Percentiles rank a stretch among this genome's conserved stretches.
phyloP scores from a whole-genome alignment of 2,888 invertebrate genomes.

The Aphrophora alni region DNA sequence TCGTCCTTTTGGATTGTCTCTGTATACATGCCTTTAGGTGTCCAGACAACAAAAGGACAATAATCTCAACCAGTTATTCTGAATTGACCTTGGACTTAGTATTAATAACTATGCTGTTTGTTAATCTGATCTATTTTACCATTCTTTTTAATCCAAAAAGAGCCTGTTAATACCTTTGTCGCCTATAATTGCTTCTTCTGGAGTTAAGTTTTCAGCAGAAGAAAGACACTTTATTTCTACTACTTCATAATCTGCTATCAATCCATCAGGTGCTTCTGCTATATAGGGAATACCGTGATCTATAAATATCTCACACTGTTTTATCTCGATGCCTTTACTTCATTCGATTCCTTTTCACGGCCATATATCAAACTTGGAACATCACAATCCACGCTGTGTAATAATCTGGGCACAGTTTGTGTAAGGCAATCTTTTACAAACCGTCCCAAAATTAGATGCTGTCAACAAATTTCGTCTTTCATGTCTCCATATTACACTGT shows the following conservation, averaged over 20 bases:
- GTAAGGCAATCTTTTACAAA: neutral
- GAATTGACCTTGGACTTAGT: slow-evolving; percentile 28
- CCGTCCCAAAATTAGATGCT: slow-evolving; percentile 20
- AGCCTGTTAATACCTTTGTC: neutral
- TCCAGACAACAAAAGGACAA: slow-evolving; percentile 24
- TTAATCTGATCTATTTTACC: neutral
- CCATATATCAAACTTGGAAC: neutral
- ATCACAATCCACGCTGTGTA: neutral
- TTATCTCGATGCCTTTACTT: neutral
- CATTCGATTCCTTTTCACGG: neutral
- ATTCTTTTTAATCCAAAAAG: neutral
- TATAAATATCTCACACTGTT: slow-evolving; percentile 14
- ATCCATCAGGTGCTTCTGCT: slow-evolving; percentile 10
- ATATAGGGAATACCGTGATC: neutral
- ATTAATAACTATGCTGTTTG: slow-evolving; percentile 15
- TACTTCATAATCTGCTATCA: slow-evolving; percentile 12
- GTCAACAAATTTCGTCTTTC: neutral
- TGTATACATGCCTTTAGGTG: slow-evolving; percentile 13
- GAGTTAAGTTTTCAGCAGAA: slow-evolving; percentile 17
- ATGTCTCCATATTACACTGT: neutral
- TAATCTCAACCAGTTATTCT: neutral
- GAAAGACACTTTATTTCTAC: slow-evolving; percentile 19
- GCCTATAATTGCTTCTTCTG: slow-evolving; percentile 12
- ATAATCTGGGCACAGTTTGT: neutral
- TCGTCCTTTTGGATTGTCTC: slow-evolving; percentile 3